Evolutionary conservation across 2,797 vertebrate species (phyloP).

Genomic region (Corythornis leucogaster): DNA sequence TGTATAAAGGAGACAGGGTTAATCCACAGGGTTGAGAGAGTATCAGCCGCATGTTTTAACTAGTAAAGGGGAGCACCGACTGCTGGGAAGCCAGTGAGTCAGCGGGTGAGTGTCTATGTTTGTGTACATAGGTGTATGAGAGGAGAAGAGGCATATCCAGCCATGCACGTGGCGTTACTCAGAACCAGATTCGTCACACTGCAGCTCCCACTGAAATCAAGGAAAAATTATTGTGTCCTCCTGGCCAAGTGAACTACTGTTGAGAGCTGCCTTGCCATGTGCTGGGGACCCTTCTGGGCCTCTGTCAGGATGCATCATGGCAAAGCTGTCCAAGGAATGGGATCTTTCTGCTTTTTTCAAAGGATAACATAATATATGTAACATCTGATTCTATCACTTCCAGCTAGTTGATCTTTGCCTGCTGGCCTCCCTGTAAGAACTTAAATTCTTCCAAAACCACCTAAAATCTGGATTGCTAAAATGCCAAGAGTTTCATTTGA

Average conservation of each 20-base stretch:
- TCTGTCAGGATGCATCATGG: conserved; percentile 11
- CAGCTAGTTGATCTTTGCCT: conserved; percentile 24
- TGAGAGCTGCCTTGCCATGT: background rate
- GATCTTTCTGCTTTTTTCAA: background rate
- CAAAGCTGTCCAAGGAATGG: background rate
- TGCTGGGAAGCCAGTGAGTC: conserved; percentile 66
- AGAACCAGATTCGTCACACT: background rate
- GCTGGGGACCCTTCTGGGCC: conserved; percentile 13
- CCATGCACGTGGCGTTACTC: fast-evolving
- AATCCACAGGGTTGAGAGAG: conserved; percentile 53
- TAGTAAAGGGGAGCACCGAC: conserved; percentile 16
- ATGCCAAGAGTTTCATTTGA: background rate
- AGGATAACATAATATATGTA: background rate
- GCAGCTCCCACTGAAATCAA: background rate
- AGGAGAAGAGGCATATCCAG: background rate
- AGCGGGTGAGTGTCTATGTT: background rate
- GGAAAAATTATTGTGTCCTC: background rate
- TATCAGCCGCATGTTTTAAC: conserved; percentile 51
- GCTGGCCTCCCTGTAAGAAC: conserved; percentile 23
- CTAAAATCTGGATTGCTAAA: background rate
- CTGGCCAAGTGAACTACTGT: background rate
- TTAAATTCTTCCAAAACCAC: background rate
- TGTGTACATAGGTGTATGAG: conserved; percentile 27
- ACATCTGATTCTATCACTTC: conserved; percentile 27
- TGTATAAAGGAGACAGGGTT: conserved; percentile 64